phyloP scores from a whole-genome alignment of 2,888 invertebrate genomes.

The Linnaemya tessellans region DNA sequence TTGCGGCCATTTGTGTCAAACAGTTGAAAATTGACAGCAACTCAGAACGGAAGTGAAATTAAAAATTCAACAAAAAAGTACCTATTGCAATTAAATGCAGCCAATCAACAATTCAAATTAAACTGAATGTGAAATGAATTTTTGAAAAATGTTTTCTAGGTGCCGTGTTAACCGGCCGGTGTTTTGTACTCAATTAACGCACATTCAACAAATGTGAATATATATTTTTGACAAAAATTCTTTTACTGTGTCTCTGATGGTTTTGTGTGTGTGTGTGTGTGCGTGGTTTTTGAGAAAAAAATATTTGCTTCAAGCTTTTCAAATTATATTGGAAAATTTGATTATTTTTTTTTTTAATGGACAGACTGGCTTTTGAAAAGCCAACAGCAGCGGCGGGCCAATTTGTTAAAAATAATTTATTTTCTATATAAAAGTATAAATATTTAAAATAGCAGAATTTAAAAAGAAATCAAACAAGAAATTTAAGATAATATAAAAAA shows the following conservation, averaged over 20 bases:
- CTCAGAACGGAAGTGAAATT: constrained; percentile 60
- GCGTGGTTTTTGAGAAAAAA: not conserved
- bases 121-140: constrained; percentile 7
- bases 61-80: constrained; percentile 2
- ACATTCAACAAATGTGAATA: constrained; percentile 76
- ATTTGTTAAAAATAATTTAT: not conserved
- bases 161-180: constrained; percentile 79
- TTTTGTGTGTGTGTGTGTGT: not conserved
- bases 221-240: constrained; percentile 5
- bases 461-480: constrained; percentile 9
- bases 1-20: constrained; percentile 11
- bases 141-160: constrained; percentile 39
- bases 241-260: not conserved
- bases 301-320: constrained; percentile 28
- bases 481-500: constrained; percentile 3
- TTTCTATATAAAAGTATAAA: not conserved
- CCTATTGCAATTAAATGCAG: not conserved
- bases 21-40: constrained; percentile 55
- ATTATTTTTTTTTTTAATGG: constrained; percentile 16
- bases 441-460: constrained; percentile 1
- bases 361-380: constrained; percentile 10
- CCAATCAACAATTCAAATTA: not conserved
- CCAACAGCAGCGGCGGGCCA: constrained; percentile 24
- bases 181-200: constrained; percentile 81
- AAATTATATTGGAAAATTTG: constrained; percentile 24